Evolutionary conservation across 2,113 vertebrate species (phyloP).

Genomic region (Eonycteris spelaea): DNA sequence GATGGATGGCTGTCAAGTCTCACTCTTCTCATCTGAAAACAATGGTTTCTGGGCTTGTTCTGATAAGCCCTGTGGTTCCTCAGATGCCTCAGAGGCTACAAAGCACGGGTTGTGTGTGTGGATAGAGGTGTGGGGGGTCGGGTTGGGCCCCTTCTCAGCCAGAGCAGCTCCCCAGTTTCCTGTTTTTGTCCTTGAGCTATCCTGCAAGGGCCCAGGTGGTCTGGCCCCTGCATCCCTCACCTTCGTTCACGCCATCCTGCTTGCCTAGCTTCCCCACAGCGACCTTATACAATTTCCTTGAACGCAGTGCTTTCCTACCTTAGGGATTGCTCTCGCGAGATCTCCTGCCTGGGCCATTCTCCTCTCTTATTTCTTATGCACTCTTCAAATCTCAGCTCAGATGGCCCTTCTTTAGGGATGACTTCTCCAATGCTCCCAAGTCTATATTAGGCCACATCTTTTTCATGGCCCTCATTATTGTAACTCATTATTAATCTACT

Average conservation of each 20-base stretch:
- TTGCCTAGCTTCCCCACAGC: not conserved
- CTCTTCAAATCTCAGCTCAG: not conserved
- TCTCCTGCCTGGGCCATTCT: not conserved
- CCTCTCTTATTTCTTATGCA: not conserved
- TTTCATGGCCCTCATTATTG: not conserved
- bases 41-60: not conserved
- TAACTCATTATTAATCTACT: not conserved
- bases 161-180: not conserved
- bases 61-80: not conserved
- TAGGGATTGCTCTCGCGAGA: not conserved
- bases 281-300: not conserved
- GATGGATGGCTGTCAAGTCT: not conserved
- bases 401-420: not conserved
- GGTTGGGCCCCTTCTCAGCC: not conserved
- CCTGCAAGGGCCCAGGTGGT: not conserved
- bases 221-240: not conserved
- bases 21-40: constrained; percentile 16
- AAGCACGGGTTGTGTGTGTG: not conserved
- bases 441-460: not conserved
- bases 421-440: not conserved
- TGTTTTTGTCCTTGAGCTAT: not conserved
- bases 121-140: too few species aligned
- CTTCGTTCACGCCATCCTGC: too few species aligned
- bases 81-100: not conserved
- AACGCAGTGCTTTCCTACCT: not conserved